These are phyloP conservation scores for Drosophila santomea DNA, from an alignment of 1,140 invertebrate species.

Conservation along the genomic window DNA sequence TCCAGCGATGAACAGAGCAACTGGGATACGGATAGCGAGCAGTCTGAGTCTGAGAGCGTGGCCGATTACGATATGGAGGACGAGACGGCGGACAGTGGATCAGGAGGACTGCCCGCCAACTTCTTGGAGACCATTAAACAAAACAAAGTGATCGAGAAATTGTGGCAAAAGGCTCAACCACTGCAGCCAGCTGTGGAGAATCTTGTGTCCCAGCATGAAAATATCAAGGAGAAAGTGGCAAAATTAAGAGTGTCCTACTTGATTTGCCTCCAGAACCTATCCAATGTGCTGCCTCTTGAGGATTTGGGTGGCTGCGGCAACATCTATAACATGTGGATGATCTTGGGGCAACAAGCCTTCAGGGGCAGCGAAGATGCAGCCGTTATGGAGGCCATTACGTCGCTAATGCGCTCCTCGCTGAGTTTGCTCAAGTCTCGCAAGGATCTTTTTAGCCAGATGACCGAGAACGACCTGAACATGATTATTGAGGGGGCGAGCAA, in stretches of 20 bases:
- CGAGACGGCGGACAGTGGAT: slow-evolving; percentile 42
- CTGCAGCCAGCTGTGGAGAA: slow-evolving; percentile 29
- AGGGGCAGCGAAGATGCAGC: slow-evolving; percentile 53
- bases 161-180: slow-evolving; percentile 45
- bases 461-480: slow-evolving; percentile 82
- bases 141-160: slow-evolving; percentile 58
- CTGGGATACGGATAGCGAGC: slow-evolving; percentile 48
- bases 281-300: slow-evolving; percentile 56
- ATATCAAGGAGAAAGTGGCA: slow-evolving; percentile 28
- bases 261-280: slow-evolving; percentile 70
- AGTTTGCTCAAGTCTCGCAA: slow-evolving; percentile 59
- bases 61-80: slow-evolving; percentile 64
- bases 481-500: slow-evolving; percentile 87
- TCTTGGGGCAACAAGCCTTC: slow-evolving; percentile 70
- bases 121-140: slow-evolving; percentile 58
- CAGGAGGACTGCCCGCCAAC: slow-evolving; percentile 61
- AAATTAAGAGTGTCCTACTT: slow-evolving; percentile 64
- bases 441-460: slow-evolving; percentile 83
- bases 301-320: slow-evolving; percentile 63
- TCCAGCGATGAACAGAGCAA: slow-evolving; percentile 85
- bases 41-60: slow-evolving; percentile 71
- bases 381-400: slow-evolving; percentile 67
- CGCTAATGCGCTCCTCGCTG: slow-evolving; percentile 69
- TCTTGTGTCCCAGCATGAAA: slow-evolving; percentile 23
- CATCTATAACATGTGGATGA: slow-evolving; percentile 74